Evolutionary conservation across 2,113 vertebrate genomes (phyloP), one percentile per base, ranked within the genome.

Genomic region (Strix aluco): DNA sequence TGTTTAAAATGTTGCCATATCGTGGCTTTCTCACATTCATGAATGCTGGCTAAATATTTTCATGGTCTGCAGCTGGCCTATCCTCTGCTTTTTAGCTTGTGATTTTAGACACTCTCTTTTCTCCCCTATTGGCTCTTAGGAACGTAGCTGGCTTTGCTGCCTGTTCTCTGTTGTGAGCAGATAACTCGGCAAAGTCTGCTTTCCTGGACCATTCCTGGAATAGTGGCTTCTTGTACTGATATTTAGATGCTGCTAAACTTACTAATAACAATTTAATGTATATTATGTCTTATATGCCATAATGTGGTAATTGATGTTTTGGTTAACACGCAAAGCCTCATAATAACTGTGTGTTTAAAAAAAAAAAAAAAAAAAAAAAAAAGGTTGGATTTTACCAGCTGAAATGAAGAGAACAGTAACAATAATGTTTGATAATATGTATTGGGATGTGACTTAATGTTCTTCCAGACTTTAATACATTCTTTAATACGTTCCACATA

Each of bases 291-390:
- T 91, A 67, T 38, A 91, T 90, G 38, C 94, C 84, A 40, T 95
- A 67, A 91, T 73, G 92, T 87, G 81, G 55, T 92, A 86, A 86
- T 74, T 78, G 71, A 88, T 95, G 74, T 94, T 93, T 94, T 75
- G 32, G 82, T 97, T 95, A 95, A 96, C 93, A 93, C 74, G 96
- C 94, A 96, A 95, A 96, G 95, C 93, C 94, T 96, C 96, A 96
- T 97, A 83, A 91, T 92, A 96, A 89, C 51, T 0, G 0, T 95
- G 42, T 91, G 51, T 89, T 66, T 19, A 2, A 65, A 63, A 52
- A 42, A 51, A n/a, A 63, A 47, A 78, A 30, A 46, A 75, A n/a
- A n/a, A 59, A 84, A 46, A 65, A 84, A 46, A 65, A 70, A 52
- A 42, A 90, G 74, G 90, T 96, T 96, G 95, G 87, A 96, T 96